phyloP scores from a whole-genome alignment of 1,140 invertebrate species.

The Lordiphosa stackelbergi region DNA sequence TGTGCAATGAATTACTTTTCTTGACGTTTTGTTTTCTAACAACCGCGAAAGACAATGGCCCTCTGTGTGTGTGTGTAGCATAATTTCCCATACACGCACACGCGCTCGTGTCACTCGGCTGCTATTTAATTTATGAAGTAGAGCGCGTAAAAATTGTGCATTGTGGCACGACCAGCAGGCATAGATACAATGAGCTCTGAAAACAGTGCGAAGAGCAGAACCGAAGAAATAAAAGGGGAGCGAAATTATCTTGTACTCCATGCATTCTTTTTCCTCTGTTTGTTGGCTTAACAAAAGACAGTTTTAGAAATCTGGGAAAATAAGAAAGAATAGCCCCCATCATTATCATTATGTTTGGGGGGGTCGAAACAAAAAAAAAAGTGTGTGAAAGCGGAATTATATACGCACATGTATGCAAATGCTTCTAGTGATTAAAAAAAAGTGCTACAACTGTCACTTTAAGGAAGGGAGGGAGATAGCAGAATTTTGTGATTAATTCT shows the following conservation, averaged over 20 bases:
- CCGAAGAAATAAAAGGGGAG: slow-evolving; percentile 13
- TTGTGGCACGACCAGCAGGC: slow-evolving; percentile 45
- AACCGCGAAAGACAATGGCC: slow-evolving; percentile 64
- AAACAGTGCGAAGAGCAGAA: slow-evolving; percentile 5
- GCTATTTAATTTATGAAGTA: slow-evolving; percentile 75
- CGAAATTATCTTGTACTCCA: slow-evolving; percentile 59
- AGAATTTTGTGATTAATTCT: too few relatives aligned
- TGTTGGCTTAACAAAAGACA: slow-evolving; percentile 58
- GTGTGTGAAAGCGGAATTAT: too few relatives aligned
- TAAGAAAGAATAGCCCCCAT: slow-evolving; percentile 1
- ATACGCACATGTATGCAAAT: too few relatives aligned
- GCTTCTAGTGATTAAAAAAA: too few relatives aligned
- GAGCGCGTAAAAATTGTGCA: slow-evolving; percentile 73
- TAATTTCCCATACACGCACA: background rate
- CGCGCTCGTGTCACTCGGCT: slow-evolving; percentile 39
- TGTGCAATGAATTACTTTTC: slow-evolving; percentile 70
- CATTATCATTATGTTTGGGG: slow-evolving; percentile 37
- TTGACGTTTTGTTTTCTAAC: slow-evolving; percentile 69
- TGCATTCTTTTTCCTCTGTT: slow-evolving; percentile 32
- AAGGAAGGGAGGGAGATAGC: too few relatives aligned
- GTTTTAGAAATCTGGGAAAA: slow-evolving; percentile 53
- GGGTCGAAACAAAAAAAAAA: too few relatives aligned
- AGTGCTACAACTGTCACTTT: too few relatives aligned
- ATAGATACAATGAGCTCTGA: slow-evolving; percentile 28
- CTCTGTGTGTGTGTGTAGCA: slow-evolving; percentile 12